A percentile compares a stretch with the other conserved stretches of the same genome.
Evolutionary conservation across 2,888 invertebrate species (phyloP).

Genomic region (Torymus auratus): DNA sequence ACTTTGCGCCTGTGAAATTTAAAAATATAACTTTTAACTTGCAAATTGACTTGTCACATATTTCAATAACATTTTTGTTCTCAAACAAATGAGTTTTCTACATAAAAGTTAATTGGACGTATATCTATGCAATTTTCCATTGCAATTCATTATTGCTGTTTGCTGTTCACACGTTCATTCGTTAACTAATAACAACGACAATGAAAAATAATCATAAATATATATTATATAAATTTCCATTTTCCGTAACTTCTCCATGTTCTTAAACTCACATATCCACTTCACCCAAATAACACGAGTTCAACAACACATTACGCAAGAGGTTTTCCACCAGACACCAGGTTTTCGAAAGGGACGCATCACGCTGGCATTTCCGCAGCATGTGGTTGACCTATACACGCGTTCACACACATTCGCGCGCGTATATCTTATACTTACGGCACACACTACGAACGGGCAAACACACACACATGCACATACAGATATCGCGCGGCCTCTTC

Average conservation of each 20-base stretch:
- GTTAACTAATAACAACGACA: too few relatives aligned
- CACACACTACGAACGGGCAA: background rate
- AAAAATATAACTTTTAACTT: too few relatives aligned
- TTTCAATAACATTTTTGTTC: too few relatives aligned
- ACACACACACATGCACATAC: background rate
- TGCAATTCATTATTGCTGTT: too few relatives aligned
- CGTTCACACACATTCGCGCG: background rate
- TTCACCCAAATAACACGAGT: constrained; percentile 1
- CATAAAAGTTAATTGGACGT: too few relatives aligned
- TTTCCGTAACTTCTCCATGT: constrained; percentile 27
- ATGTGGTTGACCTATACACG: constrained; percentile 30
- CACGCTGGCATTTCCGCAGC: constrained; percentile 15
- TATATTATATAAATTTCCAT: too few relatives aligned
- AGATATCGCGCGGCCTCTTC: background rate
- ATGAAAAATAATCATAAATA: too few relatives aligned
- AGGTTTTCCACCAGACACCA: background rate
- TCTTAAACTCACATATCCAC: constrained; percentile 10
- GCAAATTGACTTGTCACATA: too few relatives aligned
- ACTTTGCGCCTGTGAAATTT: too few relatives aligned
- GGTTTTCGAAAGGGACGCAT: background rate
- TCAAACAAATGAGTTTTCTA: too few relatives aligned
- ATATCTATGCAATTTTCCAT: too few relatives aligned
- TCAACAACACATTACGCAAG: constrained; percentile 3
- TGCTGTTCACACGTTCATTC: too few relatives aligned
- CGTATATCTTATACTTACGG: background rate